A percentile compares a stretch with the other conserved stretches of the same genome.
Conservation (phyloP, 1,140 invertebrate species). For the Zaprionus africanus region DNA sequence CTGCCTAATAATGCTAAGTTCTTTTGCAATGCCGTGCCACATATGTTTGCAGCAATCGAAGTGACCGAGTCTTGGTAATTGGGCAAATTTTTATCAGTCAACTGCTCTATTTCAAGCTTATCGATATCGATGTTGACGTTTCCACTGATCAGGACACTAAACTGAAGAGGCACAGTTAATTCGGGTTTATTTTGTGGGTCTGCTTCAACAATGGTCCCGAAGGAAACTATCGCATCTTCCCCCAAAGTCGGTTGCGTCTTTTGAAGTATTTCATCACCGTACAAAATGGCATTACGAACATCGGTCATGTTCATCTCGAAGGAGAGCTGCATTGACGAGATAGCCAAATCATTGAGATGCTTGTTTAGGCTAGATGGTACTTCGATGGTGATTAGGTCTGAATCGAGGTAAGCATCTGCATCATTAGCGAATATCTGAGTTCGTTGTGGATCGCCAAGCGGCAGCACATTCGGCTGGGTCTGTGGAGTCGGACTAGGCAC, state of each 20-base stretch:
- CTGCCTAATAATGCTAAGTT: slow-evolving; percentile 13
- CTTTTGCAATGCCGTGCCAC: slow-evolving; percentile 66
- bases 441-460: slow-evolving; percentile 30
- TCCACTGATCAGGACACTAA: slow-evolving; percentile 67
- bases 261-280: not conserved
- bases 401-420: too few species aligned
- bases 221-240: slow-evolving; percentile 47
- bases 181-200: not conserved
- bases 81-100: slow-evolving; percentile 43
- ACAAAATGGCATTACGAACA: slow-evolving; percentile 50
- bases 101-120: slow-evolving; percentile 35
- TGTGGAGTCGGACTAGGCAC: slow-evolving; percentile 16
- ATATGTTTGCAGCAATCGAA: slow-evolving; percentile 70
- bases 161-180: slow-evolving; percentile 49
- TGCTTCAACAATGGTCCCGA: slow-evolving; percentile 62
- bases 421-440: slow-evolving; percentile 9
- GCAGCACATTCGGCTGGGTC: not conserved
- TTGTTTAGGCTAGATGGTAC: slow-evolving; percentile 53
- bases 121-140: slow-evolving; percentile 63
- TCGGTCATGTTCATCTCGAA: slow-evolving; percentile 81
- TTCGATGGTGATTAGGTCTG: slow-evolving; percentile 48
- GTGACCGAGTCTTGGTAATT: slow-evolving; percentile 68
- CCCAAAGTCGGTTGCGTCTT: not conserved
- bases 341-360: slow-evolving; percentile 61
- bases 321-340: slow-evolving; percentile 72